A percentile compares a stretch with the other conserved stretches of the same genome.
phyloP scores from a whole-genome alignment of 2,797 vertebrate species.

The Oreortyx pictus region DNA sequence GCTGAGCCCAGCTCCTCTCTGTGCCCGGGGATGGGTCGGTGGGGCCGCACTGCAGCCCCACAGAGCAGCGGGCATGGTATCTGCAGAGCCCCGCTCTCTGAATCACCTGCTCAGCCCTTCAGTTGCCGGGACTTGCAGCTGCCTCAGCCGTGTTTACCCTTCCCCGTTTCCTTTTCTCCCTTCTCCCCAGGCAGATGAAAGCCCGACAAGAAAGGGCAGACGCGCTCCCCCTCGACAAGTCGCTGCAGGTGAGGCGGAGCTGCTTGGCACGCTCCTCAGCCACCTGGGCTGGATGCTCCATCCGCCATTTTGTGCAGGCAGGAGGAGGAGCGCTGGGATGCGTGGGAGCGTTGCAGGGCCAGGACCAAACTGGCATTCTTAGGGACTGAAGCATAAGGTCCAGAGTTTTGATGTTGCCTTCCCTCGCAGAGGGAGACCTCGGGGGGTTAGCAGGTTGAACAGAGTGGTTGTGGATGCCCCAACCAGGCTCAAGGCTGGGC shows the following conservation, averaged over 20 bases:
- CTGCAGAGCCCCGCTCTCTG: slow-evolving; percentile 32
- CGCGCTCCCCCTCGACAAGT: slow-evolving; percentile 62
- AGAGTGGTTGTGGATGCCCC: background rate
- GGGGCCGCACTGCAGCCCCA: no score
- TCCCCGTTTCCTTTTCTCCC: slow-evolving; percentile 26
- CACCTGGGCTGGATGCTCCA: slow-evolving; percentile 51
- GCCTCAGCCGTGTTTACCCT: slow-evolving; percentile 58
- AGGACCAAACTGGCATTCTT: background rate
- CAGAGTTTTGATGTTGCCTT: background rate
- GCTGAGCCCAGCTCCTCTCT: background rate
- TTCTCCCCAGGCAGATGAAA: slow-evolving; percentile 43
- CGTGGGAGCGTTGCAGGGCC: background rate
- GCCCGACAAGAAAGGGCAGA: slow-evolving; percentile 58
- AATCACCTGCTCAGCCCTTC: slow-evolving; percentile 45
- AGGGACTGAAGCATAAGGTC: background rate
- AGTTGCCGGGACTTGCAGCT: slow-evolving; percentile 42
- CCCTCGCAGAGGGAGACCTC: background rate
- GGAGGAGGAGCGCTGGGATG: background rate
- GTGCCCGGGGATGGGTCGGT: no score
- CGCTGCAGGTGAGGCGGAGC: slow-evolving; percentile 65
- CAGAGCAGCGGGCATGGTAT: background rate
- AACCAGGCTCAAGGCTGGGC: background rate
- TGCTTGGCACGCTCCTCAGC: slow-evolving; percentile 49
- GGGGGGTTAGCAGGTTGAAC: background rate
- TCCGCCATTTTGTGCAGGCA: background rate